Percentiles rank a stretch among this genome's conserved stretches.
Conservation (phyloP, 2,113 vertebrate species). For the Ceratotherium simum region DNA sequence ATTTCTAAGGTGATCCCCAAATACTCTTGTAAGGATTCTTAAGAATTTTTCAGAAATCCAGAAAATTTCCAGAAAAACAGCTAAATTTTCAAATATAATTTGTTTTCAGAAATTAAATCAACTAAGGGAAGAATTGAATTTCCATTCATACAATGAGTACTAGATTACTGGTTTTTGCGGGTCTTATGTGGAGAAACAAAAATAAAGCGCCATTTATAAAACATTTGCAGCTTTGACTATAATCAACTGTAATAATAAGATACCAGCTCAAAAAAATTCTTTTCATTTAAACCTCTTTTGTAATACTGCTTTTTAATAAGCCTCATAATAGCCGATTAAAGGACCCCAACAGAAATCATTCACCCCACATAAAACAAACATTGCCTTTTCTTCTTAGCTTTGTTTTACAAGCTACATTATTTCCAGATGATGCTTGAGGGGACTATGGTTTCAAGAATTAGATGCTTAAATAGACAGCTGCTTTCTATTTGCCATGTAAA, state of each 20-base stretch:
- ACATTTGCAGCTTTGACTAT: constrained; percentile 84
- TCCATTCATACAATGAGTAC: constrained; percentile 53
- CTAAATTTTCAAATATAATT: constrained; percentile 72
- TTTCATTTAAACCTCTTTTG: constrained; percentile 88
- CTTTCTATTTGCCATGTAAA: constrained; percentile 91
- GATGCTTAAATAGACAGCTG: constrained; percentile 89
- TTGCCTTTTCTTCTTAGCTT: constrained; percentile 92
- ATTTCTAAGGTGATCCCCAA: constrained; percentile 28
- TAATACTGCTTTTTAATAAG: constrained; percentile 91
- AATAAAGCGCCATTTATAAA: constrained; percentile 83
- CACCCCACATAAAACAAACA: constrained; percentile 96
- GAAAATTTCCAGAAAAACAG: constrained; percentile 65
- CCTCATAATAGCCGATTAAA: constrained; percentile 93
- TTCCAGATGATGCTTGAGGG: constrained; percentile 94
- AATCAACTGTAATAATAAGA: constrained; percentile 87
- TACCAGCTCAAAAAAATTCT: constrained; percentile 83
- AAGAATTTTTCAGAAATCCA: constrained; percentile 46
- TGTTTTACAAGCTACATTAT: constrained; percentile 92
- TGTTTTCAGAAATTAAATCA: constrained; percentile 79
- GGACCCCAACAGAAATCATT: constrained; percentile 90
- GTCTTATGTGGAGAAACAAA: constrained; percentile 80
- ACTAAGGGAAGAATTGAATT: constrained; percentile 73
- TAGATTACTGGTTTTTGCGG: constrained; percentile 71
- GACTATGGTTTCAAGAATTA: constrained; percentile 86
- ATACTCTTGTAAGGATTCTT: constrained; percentile 1